phyloP scores from a whole-genome alignment of 1,140 invertebrate genomes.

The Aphelinus atriplicis region DNA sequence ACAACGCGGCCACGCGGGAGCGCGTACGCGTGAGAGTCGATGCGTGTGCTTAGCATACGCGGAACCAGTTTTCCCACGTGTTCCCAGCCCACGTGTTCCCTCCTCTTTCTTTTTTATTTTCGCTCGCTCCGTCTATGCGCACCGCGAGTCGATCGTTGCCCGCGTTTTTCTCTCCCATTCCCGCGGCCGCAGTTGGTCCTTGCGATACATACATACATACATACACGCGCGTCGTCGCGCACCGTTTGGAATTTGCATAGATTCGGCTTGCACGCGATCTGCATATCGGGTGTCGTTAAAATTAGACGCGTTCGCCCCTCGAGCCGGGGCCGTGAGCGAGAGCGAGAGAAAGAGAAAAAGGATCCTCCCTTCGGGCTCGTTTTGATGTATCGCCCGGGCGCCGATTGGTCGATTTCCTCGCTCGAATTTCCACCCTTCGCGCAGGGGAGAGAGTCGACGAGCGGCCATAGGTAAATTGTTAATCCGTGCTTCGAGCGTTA shows the following conservation, averaged over 20 bases:
- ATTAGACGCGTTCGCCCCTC: slow-evolving; percentile 55
- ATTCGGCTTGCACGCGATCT: slow-evolving; percentile 54
- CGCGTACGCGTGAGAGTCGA: slow-evolving; percentile 4
- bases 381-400: slow-evolving; percentile 25
- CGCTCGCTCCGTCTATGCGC: slow-evolving; percentile 6
- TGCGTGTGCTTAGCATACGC: slow-evolving; percentile 13
- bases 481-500: slow-evolving; percentile 2
- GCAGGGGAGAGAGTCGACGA: background rate
- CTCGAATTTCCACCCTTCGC: slow-evolving; percentile 21
- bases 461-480: slow-evolving; percentile 32
- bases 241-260: slow-evolving; percentile 60
- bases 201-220: background rate
- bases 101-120: slow-evolving; percentile 17
- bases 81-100: slow-evolving; percentile 37
- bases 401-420: slow-evolving; percentile 44
- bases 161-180: slow-evolving; percentile 25
- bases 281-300: slow-evolving; percentile 65
- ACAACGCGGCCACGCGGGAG: slow-evolving; percentile 12
- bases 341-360: slow-evolving; percentile 39
- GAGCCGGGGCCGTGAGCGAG: background rate
- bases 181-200: slow-evolving; percentile 43
- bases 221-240: slow-evolving; percentile 31
- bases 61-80: slow-evolving; percentile 64
- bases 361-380: slow-evolving; percentile 42
- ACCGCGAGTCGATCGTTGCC: background rate